A percentile compares a stretch with the other conserved stretches of the same genome.
phyloP scores from a whole-genome alignment of 2,113 vertebrate genomes.

The Callospermophilus lateralis region DNA sequence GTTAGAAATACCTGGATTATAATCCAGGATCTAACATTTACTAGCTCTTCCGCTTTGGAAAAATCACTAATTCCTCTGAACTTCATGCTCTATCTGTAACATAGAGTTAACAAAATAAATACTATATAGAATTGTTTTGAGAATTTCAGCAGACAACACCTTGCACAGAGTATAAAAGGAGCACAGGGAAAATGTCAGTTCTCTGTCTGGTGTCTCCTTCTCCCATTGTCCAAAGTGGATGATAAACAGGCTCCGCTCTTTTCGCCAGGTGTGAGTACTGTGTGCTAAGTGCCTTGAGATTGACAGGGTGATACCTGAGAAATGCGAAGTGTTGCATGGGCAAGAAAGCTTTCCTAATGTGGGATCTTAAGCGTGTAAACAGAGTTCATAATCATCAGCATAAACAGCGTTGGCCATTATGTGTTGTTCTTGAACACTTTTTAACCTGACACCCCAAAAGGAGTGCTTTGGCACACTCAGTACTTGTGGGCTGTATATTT shows the following conservation, averaged over 20 bases:
- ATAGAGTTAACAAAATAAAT: not conserved
- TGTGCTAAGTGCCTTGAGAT: slow-evolving; percentile 17
- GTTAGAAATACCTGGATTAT: not conserved
- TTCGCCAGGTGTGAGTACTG: not conserved
- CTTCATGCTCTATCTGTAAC: not conserved
- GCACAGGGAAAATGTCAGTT: not conserved
- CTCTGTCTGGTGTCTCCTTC: not conserved
- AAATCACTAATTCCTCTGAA: slow-evolving; percentile 5
- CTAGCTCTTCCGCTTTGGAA: not conserved
- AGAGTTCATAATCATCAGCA: slow-evolving; percentile 42
- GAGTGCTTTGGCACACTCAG: not conserved
- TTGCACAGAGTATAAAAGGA: not conserved
- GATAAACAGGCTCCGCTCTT: not conserved
- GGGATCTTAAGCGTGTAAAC: slow-evolving; percentile 34
- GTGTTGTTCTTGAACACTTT: slow-evolving; percentile 15
- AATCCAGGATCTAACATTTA: not conserved
- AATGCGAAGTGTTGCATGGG: slow-evolving; percentile 6
- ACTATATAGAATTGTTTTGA: not conserved
- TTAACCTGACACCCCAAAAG: slow-evolving; percentile 52
- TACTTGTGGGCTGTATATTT: slow-evolving; percentile 55
- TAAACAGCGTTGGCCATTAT: not conserved
- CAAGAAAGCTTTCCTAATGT: slow-evolving; percentile 36
- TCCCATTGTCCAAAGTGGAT: not conserved
- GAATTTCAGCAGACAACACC: not conserved
- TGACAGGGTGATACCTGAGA: not conserved